Percentiles rank a stretch among this genome's conserved stretches.
These are phyloP conservation scores for Pedicia rivosa DNA, from an alignment of 2,888 invertebrate genomes.

Conservation along the genomic window DNA sequence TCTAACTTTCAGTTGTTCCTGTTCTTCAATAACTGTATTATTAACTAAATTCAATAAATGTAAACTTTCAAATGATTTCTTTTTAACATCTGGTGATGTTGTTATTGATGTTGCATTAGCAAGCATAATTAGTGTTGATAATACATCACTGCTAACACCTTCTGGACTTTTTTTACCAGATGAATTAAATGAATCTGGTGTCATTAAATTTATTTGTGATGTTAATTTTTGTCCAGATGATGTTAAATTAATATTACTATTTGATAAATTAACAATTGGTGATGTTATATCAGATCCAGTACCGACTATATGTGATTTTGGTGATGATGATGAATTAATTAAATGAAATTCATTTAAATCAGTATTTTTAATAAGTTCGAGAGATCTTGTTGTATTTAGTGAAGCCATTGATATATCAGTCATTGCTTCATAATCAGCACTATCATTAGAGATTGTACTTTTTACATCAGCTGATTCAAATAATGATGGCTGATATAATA, in stretches of 20 bases:
- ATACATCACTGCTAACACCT: conserved; percentile 24
- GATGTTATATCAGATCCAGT: not conserved
- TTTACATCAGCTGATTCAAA: conserved; percentile 20
- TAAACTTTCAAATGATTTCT: conserved; percentile 19
- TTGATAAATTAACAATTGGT: not conserved
- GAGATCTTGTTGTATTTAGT: conserved; percentile 8
- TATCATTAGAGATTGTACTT: conserved; percentile 15
- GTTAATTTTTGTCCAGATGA: conserved; percentile 16
- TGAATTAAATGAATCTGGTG: conserved; percentile 70
- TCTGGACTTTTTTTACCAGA: conserved; percentile 26
- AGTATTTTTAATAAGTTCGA: conserved; percentile 10
- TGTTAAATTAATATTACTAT: too few relatives aligned
- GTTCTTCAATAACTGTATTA: conserved; percentile 27
- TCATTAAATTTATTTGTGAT: conserved; percentile 55
- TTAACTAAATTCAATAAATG: conserved; percentile 26
- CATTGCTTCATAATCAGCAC: conserved; percentile 1
- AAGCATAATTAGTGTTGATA: conserved; percentile 29
- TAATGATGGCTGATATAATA: conserved; percentile 40
- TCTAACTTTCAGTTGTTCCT: conserved; percentile 14
- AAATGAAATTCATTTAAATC: conserved; percentile 13
- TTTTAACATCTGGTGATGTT: conserved; percentile 11
- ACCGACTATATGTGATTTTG: conserved; percentile 10
- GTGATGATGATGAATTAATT: conserved; percentile 19
- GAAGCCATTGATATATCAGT: conserved; percentile 1
- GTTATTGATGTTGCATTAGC: conserved; percentile 25